Evolutionary conservation across 2,113 vertebrate species (phyloP), one percentile per base, ranked within the genome.

Genomic region (Buteo buteo): DNA sequence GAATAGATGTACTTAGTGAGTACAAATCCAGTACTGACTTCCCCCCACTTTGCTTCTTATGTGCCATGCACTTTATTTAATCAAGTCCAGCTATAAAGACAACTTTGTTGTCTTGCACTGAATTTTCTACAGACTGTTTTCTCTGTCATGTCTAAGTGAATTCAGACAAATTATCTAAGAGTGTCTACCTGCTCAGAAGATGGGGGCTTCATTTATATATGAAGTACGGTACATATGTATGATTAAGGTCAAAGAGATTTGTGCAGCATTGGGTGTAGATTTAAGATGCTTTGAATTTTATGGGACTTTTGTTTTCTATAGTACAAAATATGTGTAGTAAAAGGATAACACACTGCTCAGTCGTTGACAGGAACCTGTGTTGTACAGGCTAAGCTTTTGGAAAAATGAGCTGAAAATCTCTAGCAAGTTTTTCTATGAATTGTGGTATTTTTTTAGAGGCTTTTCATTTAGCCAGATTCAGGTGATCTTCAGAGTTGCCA

Each of bases 321-420:
- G 64, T 25, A 44, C 22, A 70, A 49, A 89, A 45, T 72, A 28
- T 2, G 3, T 45, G 31, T 28, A 34, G 31, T 44, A 36, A 34
- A 34, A 28, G 16, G 12, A 10, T 74, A 81, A 70, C 11, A 14
- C 31, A 26, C 17, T 82, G 19, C 40, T 72, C 18, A 19, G n/a
- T 81, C 0, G 0, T 74, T 44, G 19, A 1, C 3, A 2, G 69
- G n/a, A 88, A 32, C 38, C 21, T 84, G 29, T 3, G 1, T 26
- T 50, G 11, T 59, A 24, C 36, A 45, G 59, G 13, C 13, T 59
- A 28, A 64, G 11, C 7, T 74, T 94, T 54, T 65, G 15, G 47
- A 58, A 67, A 76, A 87, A 52, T 17, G 11, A 79, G 26, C 24
- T 82, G 65, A 66, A 84, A 82, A 67, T 42, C 9, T 81, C 45